Evolutionary conservation across 2,797 vertebrate species (phyloP), one percentile per base, ranked within the genome.

Genomic region (Enteromius trimaculatus): DNA sequence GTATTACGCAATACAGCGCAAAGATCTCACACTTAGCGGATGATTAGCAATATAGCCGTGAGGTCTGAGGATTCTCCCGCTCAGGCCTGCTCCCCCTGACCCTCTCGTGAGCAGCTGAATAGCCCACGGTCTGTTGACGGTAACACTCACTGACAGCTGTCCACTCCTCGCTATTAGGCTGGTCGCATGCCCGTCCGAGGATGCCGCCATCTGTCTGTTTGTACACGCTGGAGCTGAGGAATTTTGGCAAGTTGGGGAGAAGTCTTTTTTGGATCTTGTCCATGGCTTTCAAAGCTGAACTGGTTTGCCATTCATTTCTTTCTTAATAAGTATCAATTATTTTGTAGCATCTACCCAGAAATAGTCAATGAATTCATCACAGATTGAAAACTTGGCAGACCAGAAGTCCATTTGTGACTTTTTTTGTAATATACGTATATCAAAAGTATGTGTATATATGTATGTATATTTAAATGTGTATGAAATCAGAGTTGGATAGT

Each of bases 111-210:
- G 77, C 84, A 85, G 86, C 87, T 85, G 85, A 85, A 82, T 86
- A 81, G 80, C 86, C 83, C 1, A 62, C 39, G 74, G 74, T 66
- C 65, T 51, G 86, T 83, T 86, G 88, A 89, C 26, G 62, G 39
- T 88, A 85, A 88, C 77, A 62, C 64, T 64, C 42, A n/a, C 81
- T 51, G 87, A 87, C 83, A 85, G 83, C 86, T 87, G 83, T 82
- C 84, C 87, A 77, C 87, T 84, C 87, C 60, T 69, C 44, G 60
- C 85, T 77, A 68, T 84, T 81, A 83, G 86, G 78, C 84, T 71
- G 87, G 82, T 88, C 26, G 29, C 80, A 80, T 80, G 79, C 80
- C 86, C 70, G 34, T 62, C 76, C 39, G 44, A 84, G 81, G 23
- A 79, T 86, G 64, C 39, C 34, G 49, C 88, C 88, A 90, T 86